Base-by-base conservation (phyloP, 2,113 vertebrate genomes). In the Bufo gargarizans region DNA sequence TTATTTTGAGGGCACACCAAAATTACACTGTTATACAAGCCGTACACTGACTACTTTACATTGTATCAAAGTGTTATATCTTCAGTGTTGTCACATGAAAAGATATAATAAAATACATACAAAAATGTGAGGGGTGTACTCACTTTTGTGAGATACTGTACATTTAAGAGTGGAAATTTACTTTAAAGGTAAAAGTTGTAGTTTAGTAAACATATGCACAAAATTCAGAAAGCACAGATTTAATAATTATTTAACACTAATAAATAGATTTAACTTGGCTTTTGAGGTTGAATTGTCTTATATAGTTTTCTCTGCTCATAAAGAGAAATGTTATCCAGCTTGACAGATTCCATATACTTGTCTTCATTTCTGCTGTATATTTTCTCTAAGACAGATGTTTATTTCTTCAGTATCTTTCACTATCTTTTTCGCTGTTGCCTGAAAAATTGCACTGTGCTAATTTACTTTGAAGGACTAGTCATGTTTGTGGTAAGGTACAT, bases 301-400 rank as follows among this genome's bases (percentile, higher is more conserved):
- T 56, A 50, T 12, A 13, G 47, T 56, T 55, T 56, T 9, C 4
- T 50, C 72, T 20, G 72, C 9, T 76, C 47, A 76, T 20, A 20
- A 4, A 55, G 20, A 78, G 49, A 14, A 56, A 22, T 5, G 14
- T n/a, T n/a, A 78, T 78, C 47, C 49, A 56, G 77, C 50, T 14
- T 78, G 77, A 55, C 77, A 78, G 77, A 55, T 78, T 13, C 50
- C 19, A 13, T 22, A 78, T 47, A 49, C 5, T 49, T 49, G 49
- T 22, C 19, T 55, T 56, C 1, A 22, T 13, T 22, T 56, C 77
- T 14, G 22, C 10, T 53, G 76, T 8, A 19, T n/a, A 7, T 45
- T 77, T 77, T 53, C 8, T 77, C 50, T 55, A 10, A 12, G 11
- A 78, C 77, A 78, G 77, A 78, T 78, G 77, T 78, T 78, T 22